Evolutionary conservation across 2,888 invertebrate genomes (phyloP), one percentile per base, ranked within the genome.

Genomic region (Auanema sp.): DNA sequence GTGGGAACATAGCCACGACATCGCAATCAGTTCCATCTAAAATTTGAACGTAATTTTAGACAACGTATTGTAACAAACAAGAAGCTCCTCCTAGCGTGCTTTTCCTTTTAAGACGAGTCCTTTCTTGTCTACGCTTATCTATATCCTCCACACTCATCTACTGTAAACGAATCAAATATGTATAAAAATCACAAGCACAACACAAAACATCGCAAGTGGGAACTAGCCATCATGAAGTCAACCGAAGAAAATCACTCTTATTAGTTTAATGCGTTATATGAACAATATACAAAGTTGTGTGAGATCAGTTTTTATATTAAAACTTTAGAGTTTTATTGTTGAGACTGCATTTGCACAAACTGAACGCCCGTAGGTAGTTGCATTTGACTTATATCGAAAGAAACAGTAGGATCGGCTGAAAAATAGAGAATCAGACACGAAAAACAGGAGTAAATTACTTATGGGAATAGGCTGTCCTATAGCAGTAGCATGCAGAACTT

Each of bases 391-490:
- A 55, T 42, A 55, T 54, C 54, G 24, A 59, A 49, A 24, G 18
- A 33, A 40, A 16, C 60, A 33, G 23, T 41, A 14, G 50, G 58
- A 58, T 58, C 61, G 42, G 52, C 55, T 49, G 58, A 12, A 58
- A 58, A 58, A 18, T 11, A 18, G 21, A 51, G 18, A 12, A 16
- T 16, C 16, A 47, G 24, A 18, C n/a, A 41, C 10, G 18, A n/a
- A 41, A 14, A 42, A 2, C 42, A 21, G 57, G 12, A 43, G n/a
- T 5, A 21, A 47, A 10, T 5, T 16, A 60, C 64, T 40, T n/a
- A 64, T 54, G 5, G 64, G 73, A 47, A 76, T 75, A 2, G 76
- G 72, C n/a, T 69, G 66, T 41, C 75, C 76, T 47, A 75, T 76
- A 57, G 65, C 75, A 1, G 72, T 76, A 14, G 72, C 76, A 40